A percentile compares a stretch with the other conserved stretches of the same genome.
These are phyloP conservation scores for Eriosoma lanigerum DNA, from an alignment of 1,140 invertebrate species.

Conservation along the genomic window DNA sequence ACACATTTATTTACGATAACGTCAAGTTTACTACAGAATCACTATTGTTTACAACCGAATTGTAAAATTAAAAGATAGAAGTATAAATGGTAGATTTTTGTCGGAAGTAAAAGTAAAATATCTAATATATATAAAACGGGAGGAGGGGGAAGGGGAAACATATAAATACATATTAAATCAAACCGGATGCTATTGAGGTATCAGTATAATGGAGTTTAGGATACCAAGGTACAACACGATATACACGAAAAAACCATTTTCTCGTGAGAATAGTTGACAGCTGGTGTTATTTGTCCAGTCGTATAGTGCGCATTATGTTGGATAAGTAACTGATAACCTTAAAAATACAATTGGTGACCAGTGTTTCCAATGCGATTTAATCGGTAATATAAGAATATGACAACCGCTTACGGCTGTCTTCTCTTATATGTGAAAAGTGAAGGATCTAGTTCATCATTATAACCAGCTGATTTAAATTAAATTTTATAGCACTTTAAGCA, in stretches of 20 bases:
- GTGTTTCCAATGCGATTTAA: too few relatives aligned
- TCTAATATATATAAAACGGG: background rate
- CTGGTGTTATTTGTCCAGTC: background rate
- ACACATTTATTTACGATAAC: too few relatives aligned
- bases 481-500: too few relatives aligned
- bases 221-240: background rate
- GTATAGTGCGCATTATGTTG: background rate
- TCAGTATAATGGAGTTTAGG: background rate
- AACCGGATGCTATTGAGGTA: background rate
- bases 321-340: background rate
- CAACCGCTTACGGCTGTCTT: too few relatives aligned
- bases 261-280: background rate
- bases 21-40: background rate
- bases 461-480: too few relatives aligned
- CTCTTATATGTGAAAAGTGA: too few relatives aligned
- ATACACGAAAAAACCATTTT: conserved; percentile 14
- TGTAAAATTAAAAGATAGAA: too few relatives aligned
- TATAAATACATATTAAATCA: background rate
- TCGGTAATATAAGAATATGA: background rate
- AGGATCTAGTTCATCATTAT: too few relatives aligned
- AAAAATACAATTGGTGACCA: too few relatives aligned
- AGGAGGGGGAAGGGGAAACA: background rate
- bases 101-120: too few relatives aligned
- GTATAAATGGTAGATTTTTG: too few relatives aligned
- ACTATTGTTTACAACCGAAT: background rate